phyloP scores from a whole-genome alignment of 2,797 vertebrate species.

The Novumbra hubbsi region DNA sequence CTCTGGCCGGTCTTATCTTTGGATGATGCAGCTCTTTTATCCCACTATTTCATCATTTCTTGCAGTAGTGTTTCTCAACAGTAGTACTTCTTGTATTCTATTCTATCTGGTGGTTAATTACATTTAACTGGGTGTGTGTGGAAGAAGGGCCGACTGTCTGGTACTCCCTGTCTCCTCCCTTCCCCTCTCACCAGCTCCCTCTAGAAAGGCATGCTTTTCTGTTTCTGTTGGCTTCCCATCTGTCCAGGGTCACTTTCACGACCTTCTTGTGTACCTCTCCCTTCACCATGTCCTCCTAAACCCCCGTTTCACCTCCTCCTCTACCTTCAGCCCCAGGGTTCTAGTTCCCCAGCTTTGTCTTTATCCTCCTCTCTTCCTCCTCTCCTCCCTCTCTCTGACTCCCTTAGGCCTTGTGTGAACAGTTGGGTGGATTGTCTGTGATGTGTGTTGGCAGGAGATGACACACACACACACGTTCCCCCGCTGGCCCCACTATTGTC shows the following conservation, averaged over 20 bases:
- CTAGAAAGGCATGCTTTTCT: conserved; percentile 8
- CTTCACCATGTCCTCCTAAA: too few species aligned
- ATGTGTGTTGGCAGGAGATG: conserved; percentile 60
- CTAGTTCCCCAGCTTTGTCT: conserved; percentile 21
- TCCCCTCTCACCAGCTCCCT: conserved; percentile 19
- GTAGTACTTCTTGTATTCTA: too few species aligned
- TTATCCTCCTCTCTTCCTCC: conserved; percentile 10
- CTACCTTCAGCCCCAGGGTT: conserved; percentile 37
- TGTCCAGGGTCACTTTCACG: conserved; percentile 50
- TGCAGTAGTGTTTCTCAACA: too few species aligned
- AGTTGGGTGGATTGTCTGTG: conserved; percentile 66
- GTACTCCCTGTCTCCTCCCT: conserved; percentile 17
- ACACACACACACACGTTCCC: conserved; percentile 19
- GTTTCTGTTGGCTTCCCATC: conserved; percentile 49
- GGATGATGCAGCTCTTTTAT: too few species aligned
- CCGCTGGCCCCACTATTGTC: conserved; percentile 53
- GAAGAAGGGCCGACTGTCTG: conserved; percentile 16
- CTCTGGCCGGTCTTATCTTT: too few species aligned
- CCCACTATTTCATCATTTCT: too few species aligned
- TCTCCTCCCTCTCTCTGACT: conserved; percentile 20
- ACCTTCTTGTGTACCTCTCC: too few species aligned
- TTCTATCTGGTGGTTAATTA: too few species aligned
- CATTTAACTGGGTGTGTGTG: too few species aligned
- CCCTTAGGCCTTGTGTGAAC: conserved; percentile 51
- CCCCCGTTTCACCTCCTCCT: conserved; percentile 13